Conservation (phyloP, 1,140 invertebrate species). For the Caenorhabditis tropicalis region DNA sequence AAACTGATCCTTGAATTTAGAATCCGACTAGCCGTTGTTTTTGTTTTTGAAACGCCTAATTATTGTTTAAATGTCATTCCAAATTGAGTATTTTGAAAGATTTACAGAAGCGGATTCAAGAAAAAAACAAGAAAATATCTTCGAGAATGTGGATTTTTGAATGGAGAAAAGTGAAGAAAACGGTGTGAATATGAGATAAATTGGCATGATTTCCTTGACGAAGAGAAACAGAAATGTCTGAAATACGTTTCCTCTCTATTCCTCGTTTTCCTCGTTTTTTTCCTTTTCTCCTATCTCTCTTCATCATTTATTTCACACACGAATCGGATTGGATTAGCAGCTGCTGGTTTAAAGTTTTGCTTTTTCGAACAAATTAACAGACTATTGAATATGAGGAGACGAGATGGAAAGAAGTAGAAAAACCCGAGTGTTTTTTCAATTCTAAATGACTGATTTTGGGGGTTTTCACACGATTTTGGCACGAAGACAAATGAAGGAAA, state of each 20-base stretch:
- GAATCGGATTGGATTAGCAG: conserved; percentile 17
- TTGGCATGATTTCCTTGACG: conserved; percentile 7
- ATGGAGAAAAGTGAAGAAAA: neutral
- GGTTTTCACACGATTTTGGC: neutral
- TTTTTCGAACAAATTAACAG: neutral
- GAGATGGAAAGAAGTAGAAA: too few species aligned
- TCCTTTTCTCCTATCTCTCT: too few species aligned
- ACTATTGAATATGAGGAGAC: conserved; percentile 20
- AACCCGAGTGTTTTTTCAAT: neutral
- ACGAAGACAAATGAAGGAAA: neutral
- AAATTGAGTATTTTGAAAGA: neutral
- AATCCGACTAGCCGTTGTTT: neutral
- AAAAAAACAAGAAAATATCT: neutral
- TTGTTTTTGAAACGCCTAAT: neutral
- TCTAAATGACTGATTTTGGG: too few species aligned
- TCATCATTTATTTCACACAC: neutral
- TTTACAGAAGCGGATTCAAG: neutral
- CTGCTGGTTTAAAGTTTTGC: neutral
- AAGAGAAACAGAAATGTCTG: neutral
- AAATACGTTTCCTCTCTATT: neutral
- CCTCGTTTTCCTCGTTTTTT: neutral
- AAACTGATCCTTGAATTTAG: too few species aligned
- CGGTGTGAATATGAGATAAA: neutral
- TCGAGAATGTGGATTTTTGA: neutral
- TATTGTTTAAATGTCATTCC: neutral